phyloP scores from a whole-genome alignment of 2,113 vertebrate genomes.

The Ginglymostoma cirratum region DNA sequence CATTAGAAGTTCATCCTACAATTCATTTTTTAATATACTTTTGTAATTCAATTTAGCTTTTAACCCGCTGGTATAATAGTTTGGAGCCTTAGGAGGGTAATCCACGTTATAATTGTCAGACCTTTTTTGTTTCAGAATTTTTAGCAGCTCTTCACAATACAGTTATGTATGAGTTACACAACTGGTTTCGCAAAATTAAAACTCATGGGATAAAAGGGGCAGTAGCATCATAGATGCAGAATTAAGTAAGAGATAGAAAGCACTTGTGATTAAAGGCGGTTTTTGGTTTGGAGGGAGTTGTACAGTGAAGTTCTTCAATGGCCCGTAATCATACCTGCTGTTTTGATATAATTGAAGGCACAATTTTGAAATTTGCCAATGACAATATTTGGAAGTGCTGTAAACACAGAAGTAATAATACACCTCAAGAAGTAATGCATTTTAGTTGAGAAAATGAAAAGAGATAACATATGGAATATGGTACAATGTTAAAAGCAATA shows the following conservation, averaged over 20 bases:
- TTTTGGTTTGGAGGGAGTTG: neutral
- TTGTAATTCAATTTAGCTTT: neutral
- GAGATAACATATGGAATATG: no score
- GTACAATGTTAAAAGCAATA: neutral
- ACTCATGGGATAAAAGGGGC: neutral
- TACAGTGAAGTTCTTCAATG: neutral
- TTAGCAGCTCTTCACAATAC: neutral
- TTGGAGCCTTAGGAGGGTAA: neutral
- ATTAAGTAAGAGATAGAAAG: neutral
- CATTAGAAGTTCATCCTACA: neutral
- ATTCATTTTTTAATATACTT: neutral
- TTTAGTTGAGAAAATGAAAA: no score
- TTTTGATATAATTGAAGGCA: neutral
- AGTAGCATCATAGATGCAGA: neutral
- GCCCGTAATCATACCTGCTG: neutral
- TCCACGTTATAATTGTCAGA: neutral
- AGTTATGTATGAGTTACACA: neutral
- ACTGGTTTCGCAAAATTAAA: neutral
- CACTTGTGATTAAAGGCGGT: neutral
- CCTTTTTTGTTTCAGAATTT: neutral
- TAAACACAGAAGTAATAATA: neutral
- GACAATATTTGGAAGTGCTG: neutral
- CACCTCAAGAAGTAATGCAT: no score
- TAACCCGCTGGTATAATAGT: neutral
- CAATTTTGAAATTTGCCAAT: no score